Evolutionary conservation across 2,888 invertebrate species (phyloP).

Genomic region (Elysia crispata): DNA sequence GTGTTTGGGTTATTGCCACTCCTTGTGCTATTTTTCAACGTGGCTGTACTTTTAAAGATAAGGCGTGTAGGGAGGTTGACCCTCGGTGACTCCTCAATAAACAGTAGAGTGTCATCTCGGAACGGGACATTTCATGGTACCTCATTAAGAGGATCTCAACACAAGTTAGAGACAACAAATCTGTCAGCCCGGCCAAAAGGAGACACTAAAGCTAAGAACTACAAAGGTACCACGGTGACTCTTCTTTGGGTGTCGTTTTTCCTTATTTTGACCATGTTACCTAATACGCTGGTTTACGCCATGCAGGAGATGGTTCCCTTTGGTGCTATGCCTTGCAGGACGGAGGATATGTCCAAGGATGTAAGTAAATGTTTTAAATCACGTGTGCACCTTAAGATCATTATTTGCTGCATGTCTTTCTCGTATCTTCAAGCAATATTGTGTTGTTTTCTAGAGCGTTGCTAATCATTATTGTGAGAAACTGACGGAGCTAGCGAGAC

Average conservation of each 20-base stretch:
- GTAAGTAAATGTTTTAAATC: no score
- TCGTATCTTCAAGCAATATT: no score
- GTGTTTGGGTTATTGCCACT: conserved; percentile 66
- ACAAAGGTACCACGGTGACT: conserved; percentile 65
- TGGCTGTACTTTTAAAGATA: conserved; percentile 60
- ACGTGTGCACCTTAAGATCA: no score
- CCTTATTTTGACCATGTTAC: conserved; percentile 71
- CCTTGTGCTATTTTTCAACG: conserved; percentile 63
- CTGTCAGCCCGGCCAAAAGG: not conserved
- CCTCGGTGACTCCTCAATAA: conserved; percentile 25
- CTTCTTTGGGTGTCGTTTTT: conserved; percentile 72
- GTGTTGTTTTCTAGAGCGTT: no score
- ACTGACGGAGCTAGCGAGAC: no score
- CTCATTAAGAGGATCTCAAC: not conserved
- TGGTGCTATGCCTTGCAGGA: conserved; percentile 54
- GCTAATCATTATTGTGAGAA: no score
- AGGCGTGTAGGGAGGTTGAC: conserved; percentile 48
- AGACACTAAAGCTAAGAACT: conserved; percentile 47
- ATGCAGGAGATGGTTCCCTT: conserved; percentile 59
- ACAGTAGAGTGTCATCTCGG: not conserved
- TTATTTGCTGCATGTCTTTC: no score
- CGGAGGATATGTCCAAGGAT: conserved; percentile 34
- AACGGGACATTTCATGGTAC: not conserved
- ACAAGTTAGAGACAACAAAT: not conserved
- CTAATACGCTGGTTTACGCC: conserved; percentile 67